Base-by-base conservation (phyloP, 2,113 vertebrate genomes). In the Suricata suricatta region DNA sequence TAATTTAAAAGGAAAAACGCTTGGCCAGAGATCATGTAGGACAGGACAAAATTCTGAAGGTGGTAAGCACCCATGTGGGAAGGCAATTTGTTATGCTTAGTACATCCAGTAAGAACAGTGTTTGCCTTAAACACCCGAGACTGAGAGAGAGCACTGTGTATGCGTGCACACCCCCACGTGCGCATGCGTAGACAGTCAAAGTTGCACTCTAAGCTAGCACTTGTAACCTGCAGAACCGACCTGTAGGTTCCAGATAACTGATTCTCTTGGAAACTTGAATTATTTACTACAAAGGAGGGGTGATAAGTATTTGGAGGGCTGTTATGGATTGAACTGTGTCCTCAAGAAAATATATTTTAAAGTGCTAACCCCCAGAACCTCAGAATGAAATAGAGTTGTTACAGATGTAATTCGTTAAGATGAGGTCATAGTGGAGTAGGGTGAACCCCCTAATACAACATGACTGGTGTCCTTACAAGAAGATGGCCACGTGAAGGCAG, bases 11-110 rank as follows among this genome's bases (percentile, higher is more conserved):
- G 47, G 12, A 19, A 23, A 77, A 80, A 93, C 76, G 13, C 16
- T 44, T 85, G 54, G 33, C 44, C 74, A 88, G 63, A 80, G 7
- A 93, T 17, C 29, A 91, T 12, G 68, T 50, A 71, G 64, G 9
- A 88, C 16, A 79, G 23, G 80, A 89, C 25, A 88, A 92, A 92
- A 86, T 68, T n/a, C 64, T 89, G 71, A 88, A 94, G 52, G 29
- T n/a, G 16, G 2, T 85, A 64, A 25, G 33, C 17, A 3, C 25
- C 47, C 17, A 76, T 5, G 14, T 33, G 27, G 52, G 64, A 90
- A 86, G 72, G 38, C 21, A 79, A 50, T 60, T 68, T 92, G 64
- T 33, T 60, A 44, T 85, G 16, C 64, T 35, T 69, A 35, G 38
- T 50, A 69, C 38, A 86, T 33, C 33, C 60, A 64, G n/a, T 54